Evolutionary conservation across 2,888 invertebrate species (phyloP).

Genomic region (Hypolimnas misippus): DNA sequence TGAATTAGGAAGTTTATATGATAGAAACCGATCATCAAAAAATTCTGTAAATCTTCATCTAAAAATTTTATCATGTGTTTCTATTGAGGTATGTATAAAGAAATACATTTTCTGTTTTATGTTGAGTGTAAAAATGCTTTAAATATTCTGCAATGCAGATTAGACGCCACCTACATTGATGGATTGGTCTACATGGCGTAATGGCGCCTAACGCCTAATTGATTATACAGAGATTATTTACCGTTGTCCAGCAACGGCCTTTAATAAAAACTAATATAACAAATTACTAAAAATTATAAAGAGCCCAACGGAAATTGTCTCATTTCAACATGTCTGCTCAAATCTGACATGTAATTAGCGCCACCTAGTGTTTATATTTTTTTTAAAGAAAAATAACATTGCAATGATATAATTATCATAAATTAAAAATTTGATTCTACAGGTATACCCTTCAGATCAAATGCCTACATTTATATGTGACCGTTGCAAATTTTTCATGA

Average conservation of each 20-base stretch:
- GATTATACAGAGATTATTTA: conserved; percentile 17
- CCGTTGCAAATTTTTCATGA: conserved; percentile 87
- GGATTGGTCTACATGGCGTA: conserved; percentile 40
- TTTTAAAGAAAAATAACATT: not conserved
- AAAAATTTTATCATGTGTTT: conserved; percentile 90
- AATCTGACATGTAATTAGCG: conserved; percentile 38
- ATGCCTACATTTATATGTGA: conserved; percentile 90
- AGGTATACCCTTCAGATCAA: conserved; percentile 87
- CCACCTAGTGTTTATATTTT: conserved; percentile 45
- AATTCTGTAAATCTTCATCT: conserved; percentile 86
- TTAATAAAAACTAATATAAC: not conserved
- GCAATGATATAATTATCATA: conserved; percentile 11
- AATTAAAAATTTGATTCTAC: conserved; percentile 39
- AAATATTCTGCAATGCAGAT: conserved; percentile 20
- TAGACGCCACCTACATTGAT: conserved; percentile 46
- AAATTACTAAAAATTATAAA: not conserved
- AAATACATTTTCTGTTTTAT: conserved; percentile 6
- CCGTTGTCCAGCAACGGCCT: not conserved
- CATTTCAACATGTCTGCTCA: not conserved
- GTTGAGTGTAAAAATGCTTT: not conserved
- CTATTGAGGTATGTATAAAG: conserved; percentile 87
- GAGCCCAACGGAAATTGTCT: not conserved
- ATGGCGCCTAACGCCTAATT: conserved; percentile 41
- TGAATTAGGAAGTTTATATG: conserved; percentile 87
- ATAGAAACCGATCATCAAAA: conserved; percentile 81